Conservation (phyloP, 2,888 invertebrate species). For the Mythimna lalbum region DNA sequence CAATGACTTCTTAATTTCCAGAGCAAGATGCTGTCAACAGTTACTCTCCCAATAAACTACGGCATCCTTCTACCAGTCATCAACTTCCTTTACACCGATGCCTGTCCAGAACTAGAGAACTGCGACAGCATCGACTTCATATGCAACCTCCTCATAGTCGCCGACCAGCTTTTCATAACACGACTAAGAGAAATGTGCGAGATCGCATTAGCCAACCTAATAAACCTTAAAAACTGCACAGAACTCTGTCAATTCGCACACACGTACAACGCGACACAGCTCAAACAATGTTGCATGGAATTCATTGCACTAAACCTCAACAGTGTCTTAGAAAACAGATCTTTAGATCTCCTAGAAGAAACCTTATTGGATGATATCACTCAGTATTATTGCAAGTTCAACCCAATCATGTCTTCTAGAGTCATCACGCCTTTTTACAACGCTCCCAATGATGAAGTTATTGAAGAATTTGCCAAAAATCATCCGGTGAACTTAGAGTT, state of each 20-base stretch:
- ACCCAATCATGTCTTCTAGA: slow-evolving; percentile 91
- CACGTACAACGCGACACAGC: slow-evolving; percentile 93
- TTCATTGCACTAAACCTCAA: slow-evolving; percentile 94
- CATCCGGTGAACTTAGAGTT: slow-evolving; percentile 86
- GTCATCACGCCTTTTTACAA: slow-evolving; percentile 93
- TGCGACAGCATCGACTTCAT: slow-evolving; percentile 93
- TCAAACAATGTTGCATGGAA: slow-evolving; percentile 94
- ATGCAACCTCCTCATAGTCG: slow-evolving; percentile 94
- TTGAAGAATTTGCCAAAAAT: slow-evolving; percentile 81
- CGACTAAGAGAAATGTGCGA: slow-evolving; percentile 94
- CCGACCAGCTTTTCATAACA: slow-evolving; percentile 95
- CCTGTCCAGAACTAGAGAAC: slow-evolving; percentile 90
- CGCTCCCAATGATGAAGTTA: slow-evolving; percentile 91
- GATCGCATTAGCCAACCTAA: slow-evolving; percentile 91
- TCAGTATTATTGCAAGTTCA: slow-evolving; percentile 92
- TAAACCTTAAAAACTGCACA: slow-evolving; percentile 94
- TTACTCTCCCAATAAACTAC: slow-evolving; percentile 91
- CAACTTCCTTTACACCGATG: slow-evolving; percentile 94
- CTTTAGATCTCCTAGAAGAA: slow-evolving; percentile 92
- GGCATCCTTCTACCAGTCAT: slow-evolving; percentile 92
- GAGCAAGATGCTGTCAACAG: slow-evolving; percentile 87
- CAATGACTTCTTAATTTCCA: too few species aligned
- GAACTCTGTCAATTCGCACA: slow-evolving; percentile 94
- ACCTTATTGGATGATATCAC: slow-evolving; percentile 92
- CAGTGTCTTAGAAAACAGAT: slow-evolving; percentile 92